Percentiles rank a stretch among this genome's conserved stretches.
Evolutionary conservation across 2,113 vertebrate species (phyloP).

Genomic region (Oreochromis tanganicae): DNA sequence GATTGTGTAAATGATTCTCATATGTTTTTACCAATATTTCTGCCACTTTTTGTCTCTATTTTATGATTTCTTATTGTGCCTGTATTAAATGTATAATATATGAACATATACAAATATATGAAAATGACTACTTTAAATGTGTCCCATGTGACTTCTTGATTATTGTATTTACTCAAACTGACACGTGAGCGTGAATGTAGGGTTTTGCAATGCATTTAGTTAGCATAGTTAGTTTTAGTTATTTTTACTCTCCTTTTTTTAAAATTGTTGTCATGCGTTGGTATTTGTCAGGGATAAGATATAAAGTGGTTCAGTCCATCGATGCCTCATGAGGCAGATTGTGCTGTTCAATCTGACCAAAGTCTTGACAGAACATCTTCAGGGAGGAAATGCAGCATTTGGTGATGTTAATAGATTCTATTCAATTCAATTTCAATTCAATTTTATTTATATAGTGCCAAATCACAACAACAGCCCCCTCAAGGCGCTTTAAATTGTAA

Average conservation of each 20-base stretch:
- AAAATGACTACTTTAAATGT: slow-evolving; percentile 59
- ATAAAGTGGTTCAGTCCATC: not conserved
- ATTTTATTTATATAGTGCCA: not conserved
- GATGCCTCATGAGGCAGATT: not conserved
- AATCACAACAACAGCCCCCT: not conserved
- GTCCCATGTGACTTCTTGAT: slow-evolving; percentile 16
- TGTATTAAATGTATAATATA: slow-evolving; percentile 96
- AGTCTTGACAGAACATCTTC: not conserved
- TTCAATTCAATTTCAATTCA: not conserved
- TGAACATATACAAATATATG: slow-evolving; percentile 81
- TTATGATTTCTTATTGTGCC: slow-evolving; percentile 76
- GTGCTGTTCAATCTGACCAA: not conserved
- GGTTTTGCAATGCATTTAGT: not conserved
- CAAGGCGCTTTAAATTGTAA: not conserved
- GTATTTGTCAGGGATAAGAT: not conserved
- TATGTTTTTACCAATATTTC: slow-evolving; percentile 83
- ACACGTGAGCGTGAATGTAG: not conserved
- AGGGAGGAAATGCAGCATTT: not conserved
- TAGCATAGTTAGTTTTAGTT: not conserved
- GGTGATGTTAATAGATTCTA: not conserved
- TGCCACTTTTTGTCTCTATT: slow-evolving; percentile 72
- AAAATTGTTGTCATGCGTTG: not conserved
- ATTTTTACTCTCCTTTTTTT: not conserved
- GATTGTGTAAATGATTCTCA: slow-evolving; percentile 86
- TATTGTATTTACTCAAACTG: not conserved